Percentiles rank a stretch among this genome's conserved stretches.
These are phyloP conservation scores for Machimus atricapillus DNA, from an alignment of 2,888 invertebrate species.

Conservation along the genomic window DNA sequence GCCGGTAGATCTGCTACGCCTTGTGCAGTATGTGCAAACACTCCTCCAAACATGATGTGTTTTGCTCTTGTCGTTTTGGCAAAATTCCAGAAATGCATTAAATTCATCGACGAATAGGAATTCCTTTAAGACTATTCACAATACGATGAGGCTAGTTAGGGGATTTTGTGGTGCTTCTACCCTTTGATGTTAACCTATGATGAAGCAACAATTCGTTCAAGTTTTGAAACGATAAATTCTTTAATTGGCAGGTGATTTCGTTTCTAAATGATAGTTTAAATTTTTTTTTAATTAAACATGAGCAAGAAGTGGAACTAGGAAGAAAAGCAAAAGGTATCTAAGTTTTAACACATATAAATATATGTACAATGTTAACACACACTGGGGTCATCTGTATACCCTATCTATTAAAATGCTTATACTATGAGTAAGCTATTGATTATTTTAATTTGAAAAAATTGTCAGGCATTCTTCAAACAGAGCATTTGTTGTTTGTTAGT, in stretches of 20 bases:
- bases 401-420: no score
- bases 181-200: not conserved
- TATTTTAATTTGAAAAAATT: no score
- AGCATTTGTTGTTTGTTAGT: no score
- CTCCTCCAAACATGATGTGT: not conserved
- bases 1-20: not conserved
- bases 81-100: constrained; percentile 34
- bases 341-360: no score
- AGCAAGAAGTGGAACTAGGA: no score
- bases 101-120: constrained; percentile 34
- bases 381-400: no score
- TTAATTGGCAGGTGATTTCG: not conserved
- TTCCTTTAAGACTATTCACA: constrained; percentile 14
- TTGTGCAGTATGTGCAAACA: constrained; percentile 8
- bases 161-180: not conserved
- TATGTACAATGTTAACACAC: no score
- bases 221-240: not conserved
- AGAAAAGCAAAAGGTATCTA: no score
- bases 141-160: not conserved
- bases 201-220: not conserved
- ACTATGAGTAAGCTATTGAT: no score
- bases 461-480: no score
- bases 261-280: not conserved
- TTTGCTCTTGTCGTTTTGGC: constrained; percentile 25
- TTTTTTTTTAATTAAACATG: no score